phyloP scores from a whole-genome alignment of 2,888 invertebrate species.

The Cephus pygmeus region DNA sequence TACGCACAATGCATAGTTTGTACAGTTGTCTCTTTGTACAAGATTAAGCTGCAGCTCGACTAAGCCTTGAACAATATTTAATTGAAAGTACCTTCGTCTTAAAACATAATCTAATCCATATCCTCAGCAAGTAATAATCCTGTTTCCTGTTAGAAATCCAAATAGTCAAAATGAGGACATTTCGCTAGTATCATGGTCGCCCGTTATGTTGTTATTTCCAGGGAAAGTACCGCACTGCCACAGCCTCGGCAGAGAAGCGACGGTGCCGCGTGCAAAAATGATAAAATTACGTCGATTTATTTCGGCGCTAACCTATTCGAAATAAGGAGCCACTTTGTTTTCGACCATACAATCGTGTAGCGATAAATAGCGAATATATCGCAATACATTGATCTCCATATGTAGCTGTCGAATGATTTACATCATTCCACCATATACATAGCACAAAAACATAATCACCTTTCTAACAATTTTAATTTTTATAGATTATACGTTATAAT shows the following conservation, averaged over 20 bases:
- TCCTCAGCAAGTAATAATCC: background rate
- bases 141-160: background rate
- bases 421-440: background rate
- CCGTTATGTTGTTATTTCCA: slow-evolving; percentile 4
- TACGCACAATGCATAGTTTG: background rate
- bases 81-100: background rate
- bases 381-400: background rate
- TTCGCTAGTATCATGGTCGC: background rate
- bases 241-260: background rate
- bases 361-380: background rate
- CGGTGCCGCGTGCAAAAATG: slow-evolving; percentile 8
- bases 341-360: background rate
- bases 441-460: background rate
- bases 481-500: background rate
- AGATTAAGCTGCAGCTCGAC: background rate
- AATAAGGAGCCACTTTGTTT: background rate
- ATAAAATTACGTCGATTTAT: slow-evolving; percentile 6
- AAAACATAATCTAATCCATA: background rate
- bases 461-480: background rate
- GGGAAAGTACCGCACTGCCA: background rate
- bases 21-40: background rate
- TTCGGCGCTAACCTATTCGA: background rate
- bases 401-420: background rate
- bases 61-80: background rate
- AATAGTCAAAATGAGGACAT: slow-evolving; percentile 1